Base-by-base conservation (phyloP, 2,888 invertebrate species). In the Drosophila hamatofila region DNA sequence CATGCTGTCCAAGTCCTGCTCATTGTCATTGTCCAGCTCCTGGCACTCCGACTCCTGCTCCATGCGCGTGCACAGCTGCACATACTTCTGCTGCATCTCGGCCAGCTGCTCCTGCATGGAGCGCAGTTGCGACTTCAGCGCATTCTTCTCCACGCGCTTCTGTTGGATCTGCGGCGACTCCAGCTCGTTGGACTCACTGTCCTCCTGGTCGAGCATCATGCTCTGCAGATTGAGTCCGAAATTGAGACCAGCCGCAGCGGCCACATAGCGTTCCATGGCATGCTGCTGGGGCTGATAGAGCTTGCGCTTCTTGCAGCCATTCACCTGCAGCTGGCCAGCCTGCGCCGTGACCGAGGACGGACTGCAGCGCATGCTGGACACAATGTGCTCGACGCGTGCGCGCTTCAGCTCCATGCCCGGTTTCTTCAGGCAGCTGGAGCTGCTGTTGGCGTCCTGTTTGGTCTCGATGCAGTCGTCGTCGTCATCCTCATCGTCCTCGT, bases 251-350 rank as follows among this genome's bases (percentile, higher is more conserved):
- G 94, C 94, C 2, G 93, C 93, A 2, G 93, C 93, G 78, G 93
- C 94, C 91, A 93, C 94, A 86, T 94, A 94, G n/a, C 95, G 93
- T 81, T 95, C 95, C 81, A 94, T 95, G 33, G 95, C 95, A 93
- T 98, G 97, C 91, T 98, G 98, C 93, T 98, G 98, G 14, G 98
- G 98, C 91, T 98, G 98, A 92, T 98, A 98, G 35, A 98, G 94
- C 93, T 99, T 99, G 54, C 98, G 95, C 93, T 99, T 99, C 93
- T 98, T 98, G 93, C 98, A 98, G 55, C 98, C 98, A 93, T 98
- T 98, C 12, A 93, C 93, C 81, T 92, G 92, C 16, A 92, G 82
- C 92, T 96, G 96, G 2, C 79, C 82, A 1, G 95, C 94, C 83
- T 95, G 95, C 68, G 93, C 91, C 14, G 94, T 94, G 25, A 96